A percentile compares a stretch with the other conserved stretches of the same genome.
Conservation (phyloP, 2,797 vertebrate species). For the Cryptoblepharus egeriae region DNA sequence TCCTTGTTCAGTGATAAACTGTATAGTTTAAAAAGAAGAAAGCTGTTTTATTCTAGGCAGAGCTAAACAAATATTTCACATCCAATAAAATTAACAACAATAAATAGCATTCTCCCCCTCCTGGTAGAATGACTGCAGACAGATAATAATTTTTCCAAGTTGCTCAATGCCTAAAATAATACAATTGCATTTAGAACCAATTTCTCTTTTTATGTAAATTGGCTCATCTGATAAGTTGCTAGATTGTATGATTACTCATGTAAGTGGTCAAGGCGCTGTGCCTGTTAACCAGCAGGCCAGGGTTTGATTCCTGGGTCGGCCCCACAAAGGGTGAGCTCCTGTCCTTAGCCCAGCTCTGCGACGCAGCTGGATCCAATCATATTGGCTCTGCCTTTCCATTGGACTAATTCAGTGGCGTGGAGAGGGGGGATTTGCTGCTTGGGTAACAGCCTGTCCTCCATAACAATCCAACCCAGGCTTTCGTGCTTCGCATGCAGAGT, state of each 20-base stretch:
- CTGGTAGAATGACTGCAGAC: constrained; percentile 1
- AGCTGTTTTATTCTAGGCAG: constrained; percentile 8
- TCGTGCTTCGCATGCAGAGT: too few species aligned
- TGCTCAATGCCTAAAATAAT: constrained; percentile 15
- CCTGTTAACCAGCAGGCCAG: too few species aligned
- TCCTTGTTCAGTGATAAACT: constrained; percentile 15
- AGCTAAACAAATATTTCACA: constrained; percentile 30
- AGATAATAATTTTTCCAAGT: not conserved
- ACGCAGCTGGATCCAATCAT: too few species aligned
- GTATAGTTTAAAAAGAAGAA: constrained; percentile 19
- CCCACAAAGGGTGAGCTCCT: too few species aligned
- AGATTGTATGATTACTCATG: not conserved
- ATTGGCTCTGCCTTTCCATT: too few species aligned
- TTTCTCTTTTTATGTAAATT: constrained; percentile 19
- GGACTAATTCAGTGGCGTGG: too few species aligned
- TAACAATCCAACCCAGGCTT: too few species aligned
- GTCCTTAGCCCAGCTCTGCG: too few species aligned
- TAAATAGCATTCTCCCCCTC: not conserved
- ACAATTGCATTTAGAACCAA: constrained; percentile 4
- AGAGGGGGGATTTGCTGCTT: too few species aligned
- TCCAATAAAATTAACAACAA: constrained; percentile 27
- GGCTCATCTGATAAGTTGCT: not conserved
- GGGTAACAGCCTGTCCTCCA: too few species aligned
- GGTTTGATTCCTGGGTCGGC: too few species aligned
- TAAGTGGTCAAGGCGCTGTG: too few species aligned